Percentiles rank a stretch among this genome's conserved stretches.
Conservation (phyloP, 2,113 vertebrate genomes). For the Calidris pygmaea region DNA sequence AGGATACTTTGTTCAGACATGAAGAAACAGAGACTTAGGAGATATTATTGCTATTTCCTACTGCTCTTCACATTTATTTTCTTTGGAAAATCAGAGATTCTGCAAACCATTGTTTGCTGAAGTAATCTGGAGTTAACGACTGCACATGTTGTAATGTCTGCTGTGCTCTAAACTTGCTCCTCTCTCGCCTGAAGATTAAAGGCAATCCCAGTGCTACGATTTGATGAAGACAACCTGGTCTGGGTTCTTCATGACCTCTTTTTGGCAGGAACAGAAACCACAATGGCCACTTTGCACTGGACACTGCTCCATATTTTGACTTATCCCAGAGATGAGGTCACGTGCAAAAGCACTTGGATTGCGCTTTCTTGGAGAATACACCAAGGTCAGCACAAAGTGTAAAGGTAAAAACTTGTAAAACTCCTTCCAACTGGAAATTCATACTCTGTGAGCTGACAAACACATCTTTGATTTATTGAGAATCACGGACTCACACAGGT, state of each 20-base stretch:
- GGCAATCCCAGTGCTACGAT: slow-evolving; percentile 15
- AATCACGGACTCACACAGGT: neutral
- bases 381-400: neutral
- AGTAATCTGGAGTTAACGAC: neutral
- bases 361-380: neutral
- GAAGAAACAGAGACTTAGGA: neutral
- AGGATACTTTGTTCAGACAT: neutral
- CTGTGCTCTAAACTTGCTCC: neutral
- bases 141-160: neutral
- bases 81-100: neutral
- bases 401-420: neutral
- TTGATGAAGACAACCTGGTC: slow-evolving; percentile 56
- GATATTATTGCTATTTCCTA: neutral
- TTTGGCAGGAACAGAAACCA: slow-evolving; percentile 66
- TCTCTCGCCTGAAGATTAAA: slow-evolving; percentile 16
- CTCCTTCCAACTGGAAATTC: neutral
- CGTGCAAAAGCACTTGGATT: neutral
- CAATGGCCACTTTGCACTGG: slow-evolving; percentile 55
- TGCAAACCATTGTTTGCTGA: neutral
- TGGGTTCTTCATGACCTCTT: slow-evolving; percentile 42
- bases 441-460: neutral
- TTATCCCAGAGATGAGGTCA: slow-evolving; percentile 18
- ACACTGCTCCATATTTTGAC: slow-evolving; percentile 69
- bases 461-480: neutral
- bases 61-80: neutral